These are phyloP conservation scores for Smutsia gigantea DNA, from an alignment of 2,797 vertebrate species.

Conservation along the genomic window DNA sequence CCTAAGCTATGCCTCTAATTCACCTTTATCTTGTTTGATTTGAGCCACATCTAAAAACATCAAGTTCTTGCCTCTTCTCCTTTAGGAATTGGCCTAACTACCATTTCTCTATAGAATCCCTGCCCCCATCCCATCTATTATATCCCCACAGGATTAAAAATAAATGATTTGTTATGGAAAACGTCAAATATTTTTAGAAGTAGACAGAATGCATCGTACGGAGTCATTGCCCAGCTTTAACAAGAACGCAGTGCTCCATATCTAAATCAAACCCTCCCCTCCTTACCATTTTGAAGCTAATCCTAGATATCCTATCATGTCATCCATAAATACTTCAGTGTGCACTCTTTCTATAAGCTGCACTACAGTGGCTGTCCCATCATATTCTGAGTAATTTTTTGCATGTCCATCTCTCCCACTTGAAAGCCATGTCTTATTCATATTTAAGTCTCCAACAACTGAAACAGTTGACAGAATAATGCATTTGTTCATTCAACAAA, in stretches of 20 bases:
- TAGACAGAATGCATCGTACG: background rate
- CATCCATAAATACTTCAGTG: background rate
- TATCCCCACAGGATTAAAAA: background rate
- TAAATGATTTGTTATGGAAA: background rate
- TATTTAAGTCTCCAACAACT: background rate
- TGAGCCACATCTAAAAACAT: background rate
- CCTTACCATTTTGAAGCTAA: background rate
- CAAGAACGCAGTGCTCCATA: background rate
- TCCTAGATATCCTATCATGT: background rate
- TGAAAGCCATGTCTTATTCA: background rate
- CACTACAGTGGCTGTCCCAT: background rate
- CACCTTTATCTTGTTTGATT: background rate
- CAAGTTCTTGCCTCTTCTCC: background rate
- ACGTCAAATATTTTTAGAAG: background rate
- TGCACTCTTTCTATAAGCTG: background rate
- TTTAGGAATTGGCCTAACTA: background rate
- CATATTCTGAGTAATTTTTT: background rate
- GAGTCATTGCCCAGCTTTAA: background rate
- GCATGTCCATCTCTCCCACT: background rate
- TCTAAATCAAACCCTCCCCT: background rate
- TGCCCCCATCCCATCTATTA: background rate
- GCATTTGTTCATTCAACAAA: background rate
- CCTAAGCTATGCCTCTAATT: background rate
- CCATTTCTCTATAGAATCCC: background rate
- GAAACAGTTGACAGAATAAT: constrained; percentile 13